These are phyloP conservation scores for Plebejus argus DNA, from an alignment of 2,888 invertebrate species.

Conservation along the genomic window DNA sequence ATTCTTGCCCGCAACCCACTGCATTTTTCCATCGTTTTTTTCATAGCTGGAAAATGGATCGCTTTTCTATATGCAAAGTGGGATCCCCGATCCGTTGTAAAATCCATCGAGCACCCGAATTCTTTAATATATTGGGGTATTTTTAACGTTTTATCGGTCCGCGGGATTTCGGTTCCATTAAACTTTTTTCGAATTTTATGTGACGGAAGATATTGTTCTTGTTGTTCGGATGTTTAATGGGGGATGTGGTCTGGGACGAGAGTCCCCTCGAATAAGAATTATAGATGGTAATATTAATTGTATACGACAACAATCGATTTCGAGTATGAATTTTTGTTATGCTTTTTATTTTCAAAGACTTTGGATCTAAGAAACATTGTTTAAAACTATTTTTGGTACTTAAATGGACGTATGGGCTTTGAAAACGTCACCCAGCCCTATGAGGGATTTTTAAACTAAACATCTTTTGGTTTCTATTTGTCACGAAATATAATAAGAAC, in stretches of 20 bases:
- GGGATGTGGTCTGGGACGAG: constrained; percentile 40
- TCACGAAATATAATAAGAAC: no score
- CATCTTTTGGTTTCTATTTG: no score
- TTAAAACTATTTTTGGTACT: no score
- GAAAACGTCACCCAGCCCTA: no score
- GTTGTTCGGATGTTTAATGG: constrained; percentile 52
- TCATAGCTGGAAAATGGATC: constrained; percentile 49
- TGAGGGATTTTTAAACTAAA: no score
- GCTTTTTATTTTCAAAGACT: not conserved
- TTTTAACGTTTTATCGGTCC: constrained; percentile 72
- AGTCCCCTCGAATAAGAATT: constrained; percentile 38
- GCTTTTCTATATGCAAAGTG: constrained; percentile 72
- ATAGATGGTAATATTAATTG: constrained; percentile 47
- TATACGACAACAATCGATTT: constrained; percentile 41
- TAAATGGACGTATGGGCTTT: no score
- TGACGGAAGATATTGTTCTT: constrained; percentile 72
- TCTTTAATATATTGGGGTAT: constrained; percentile 67
- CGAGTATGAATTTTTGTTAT: constrained; percentile 12
- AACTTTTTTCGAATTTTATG: constrained; percentile 77
- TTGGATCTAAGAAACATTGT: no score
- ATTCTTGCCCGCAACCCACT: constrained; percentile 70
- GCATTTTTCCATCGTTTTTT: constrained; percentile 59
- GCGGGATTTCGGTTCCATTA: constrained; percentile 68
- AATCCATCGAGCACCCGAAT: constrained; percentile 67
- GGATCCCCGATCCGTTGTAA: constrained; percentile 54